These are phyloP conservation scores for Beroe forskalii DNA, from an alignment of 37 sponge, comb jelly and placozoan genomes.

Conservation along the genomic window DNA sequence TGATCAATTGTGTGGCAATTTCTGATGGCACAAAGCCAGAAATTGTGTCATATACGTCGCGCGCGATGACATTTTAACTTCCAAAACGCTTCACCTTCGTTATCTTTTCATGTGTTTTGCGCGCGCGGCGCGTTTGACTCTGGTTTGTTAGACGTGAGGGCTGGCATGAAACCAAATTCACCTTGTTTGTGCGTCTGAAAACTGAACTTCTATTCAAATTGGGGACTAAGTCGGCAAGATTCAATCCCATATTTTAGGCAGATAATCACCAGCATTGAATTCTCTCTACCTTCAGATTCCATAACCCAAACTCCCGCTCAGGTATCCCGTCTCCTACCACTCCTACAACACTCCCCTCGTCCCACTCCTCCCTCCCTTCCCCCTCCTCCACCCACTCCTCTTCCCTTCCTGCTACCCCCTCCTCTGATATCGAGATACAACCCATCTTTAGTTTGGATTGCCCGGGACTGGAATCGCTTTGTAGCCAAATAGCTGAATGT, in stretches of 20 bases:
- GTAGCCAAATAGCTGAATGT: constrained; percentile 62
- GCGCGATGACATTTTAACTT: not conserved
- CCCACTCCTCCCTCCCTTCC: not conserved
- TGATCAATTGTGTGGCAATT: too few species aligned
- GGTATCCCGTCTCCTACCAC: not conserved
- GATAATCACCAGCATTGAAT: too few species aligned
- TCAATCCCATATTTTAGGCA: too few species aligned
- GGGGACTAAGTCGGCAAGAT: too few species aligned
- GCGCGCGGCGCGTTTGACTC: constrained; percentile 31
- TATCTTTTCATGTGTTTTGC: constrained; percentile 60
- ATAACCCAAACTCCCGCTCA: too few species aligned
- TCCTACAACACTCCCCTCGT: not conserved
- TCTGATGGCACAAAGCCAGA: too few species aligned
- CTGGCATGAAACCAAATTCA: too few species aligned
- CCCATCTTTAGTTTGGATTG: not conserved
- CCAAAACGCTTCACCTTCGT: constrained; percentile 27
- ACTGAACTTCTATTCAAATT: too few species aligned
- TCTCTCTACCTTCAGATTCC: too few species aligned
- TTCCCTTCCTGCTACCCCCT: not conserved
- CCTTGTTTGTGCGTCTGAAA: too few species aligned
- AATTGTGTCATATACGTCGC: constrained; percentile 6
- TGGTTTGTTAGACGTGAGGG: not conserved
- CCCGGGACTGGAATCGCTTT: constrained; percentile 27
- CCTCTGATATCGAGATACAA: not conserved
- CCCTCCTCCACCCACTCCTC: not conserved